These are phyloP conservation scores for Centropristis striata DNA, from an alignment of 2,113 vertebrate genomes.

Conservation along the genomic window DNA sequence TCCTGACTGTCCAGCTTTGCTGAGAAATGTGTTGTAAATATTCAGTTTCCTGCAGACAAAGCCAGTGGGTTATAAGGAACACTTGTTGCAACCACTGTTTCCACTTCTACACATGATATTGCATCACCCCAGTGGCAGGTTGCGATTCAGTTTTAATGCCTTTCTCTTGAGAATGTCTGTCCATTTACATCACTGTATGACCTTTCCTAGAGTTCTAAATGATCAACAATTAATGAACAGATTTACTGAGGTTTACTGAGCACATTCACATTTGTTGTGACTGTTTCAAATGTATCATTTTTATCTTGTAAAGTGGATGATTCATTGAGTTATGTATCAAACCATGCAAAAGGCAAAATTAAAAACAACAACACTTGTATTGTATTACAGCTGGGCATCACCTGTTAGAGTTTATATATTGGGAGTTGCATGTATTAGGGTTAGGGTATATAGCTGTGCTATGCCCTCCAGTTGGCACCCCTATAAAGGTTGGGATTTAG, in stretches of 20 bases:
- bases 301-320: not conserved
- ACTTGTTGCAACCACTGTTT: not conserved
- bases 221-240: not conserved
- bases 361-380: too few relatives aligned
- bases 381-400: not conserved
- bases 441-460: not conserved
- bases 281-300: too few relatives aligned
- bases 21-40: not conserved
- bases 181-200: not conserved
- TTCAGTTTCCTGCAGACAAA: not conserved
- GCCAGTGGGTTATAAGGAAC: not conserved
- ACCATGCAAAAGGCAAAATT: not conserved
- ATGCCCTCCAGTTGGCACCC: not conserved
- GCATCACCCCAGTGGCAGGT: too few relatives aligned
- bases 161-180: not conserved
- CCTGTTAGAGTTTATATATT: not conserved
- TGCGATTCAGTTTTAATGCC: not conserved
- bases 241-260: too few relatives aligned
- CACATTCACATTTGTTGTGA: not conserved
- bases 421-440: not conserved
- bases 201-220: not conserved
- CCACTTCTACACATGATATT: not conserved
- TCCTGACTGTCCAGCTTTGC: too few relatives aligned
- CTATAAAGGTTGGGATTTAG: not conserved
- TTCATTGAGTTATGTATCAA: not conserved